phyloP scores from a whole-genome alignment of 2,797 vertebrate species.

The Tapirus indicus region DNA sequence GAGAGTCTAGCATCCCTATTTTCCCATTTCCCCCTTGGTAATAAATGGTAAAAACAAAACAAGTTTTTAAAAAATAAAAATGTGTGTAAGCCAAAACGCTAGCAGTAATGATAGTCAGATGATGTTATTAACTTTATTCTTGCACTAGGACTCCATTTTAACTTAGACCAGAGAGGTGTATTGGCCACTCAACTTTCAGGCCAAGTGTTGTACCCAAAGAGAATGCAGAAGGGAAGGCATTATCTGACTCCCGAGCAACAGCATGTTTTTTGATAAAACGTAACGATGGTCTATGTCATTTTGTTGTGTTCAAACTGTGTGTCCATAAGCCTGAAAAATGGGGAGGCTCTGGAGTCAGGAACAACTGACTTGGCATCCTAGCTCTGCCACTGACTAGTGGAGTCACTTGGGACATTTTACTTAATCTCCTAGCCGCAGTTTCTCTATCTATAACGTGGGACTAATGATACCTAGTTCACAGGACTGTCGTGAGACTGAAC shows the following conservation, averaged over 20 bases:
- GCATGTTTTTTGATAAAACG: background rate
- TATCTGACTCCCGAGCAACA: background rate
- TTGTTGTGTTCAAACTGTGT: background rate
- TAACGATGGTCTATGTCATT: background rate
- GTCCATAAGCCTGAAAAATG: background rate
- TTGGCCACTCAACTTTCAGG: background rate
- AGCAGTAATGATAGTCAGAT: background rate
- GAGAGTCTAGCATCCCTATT: background rate
- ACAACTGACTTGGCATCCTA: background rate
- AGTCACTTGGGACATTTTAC: background rate
- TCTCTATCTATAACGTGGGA: background rate
- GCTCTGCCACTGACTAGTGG: background rate
- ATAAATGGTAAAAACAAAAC: slow-evolving; percentile 11
- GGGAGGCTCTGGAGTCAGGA: background rate
- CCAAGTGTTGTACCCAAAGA: background rate
- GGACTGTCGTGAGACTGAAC: background rate
- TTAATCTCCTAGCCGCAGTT: background rate
- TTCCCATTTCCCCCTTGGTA: background rate
- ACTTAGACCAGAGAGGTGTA: background rate
- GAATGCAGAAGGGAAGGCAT: background rate
- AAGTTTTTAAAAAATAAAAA: background rate
- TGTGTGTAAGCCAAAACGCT: background rate
- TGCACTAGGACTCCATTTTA: background rate
- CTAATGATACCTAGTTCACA: background rate
- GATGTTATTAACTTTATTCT: background rate